These are phyloP conservation scores for Danio jaintianensis DNA, from an alignment of 2,797 vertebrate species.

Conservation along the genomic window DNA sequence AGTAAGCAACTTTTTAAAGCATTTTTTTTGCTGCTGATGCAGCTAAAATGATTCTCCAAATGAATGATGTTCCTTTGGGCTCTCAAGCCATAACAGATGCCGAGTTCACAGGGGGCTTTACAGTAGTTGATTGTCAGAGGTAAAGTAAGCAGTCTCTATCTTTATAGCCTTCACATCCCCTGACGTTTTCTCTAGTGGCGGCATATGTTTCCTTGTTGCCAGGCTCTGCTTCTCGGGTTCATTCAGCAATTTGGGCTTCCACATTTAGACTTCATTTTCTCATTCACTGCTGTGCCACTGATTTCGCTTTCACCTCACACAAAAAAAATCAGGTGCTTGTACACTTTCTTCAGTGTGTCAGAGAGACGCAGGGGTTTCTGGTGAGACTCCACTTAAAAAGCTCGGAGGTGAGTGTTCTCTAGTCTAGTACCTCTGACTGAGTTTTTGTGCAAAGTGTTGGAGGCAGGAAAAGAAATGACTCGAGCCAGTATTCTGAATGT, in stretches of 20 bases:
- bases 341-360: conserved; percentile 33
- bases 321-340: conserved; percentile 38
- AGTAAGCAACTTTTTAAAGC: conserved; percentile 44
- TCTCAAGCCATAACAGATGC: conserved; percentile 58
- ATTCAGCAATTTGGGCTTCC: conserved; percentile 8
- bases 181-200: conserved; percentile 30
- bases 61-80: conserved; percentile 50
- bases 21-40: conserved; percentile 48
- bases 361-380: conserved; percentile 13
- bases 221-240: conserved; percentile 14
- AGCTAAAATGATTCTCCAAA: conserved; percentile 49
- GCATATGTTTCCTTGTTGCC: conserved; percentile 11
- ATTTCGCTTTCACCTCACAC: conserved; percentile 38
- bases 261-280: conserved; percentile 2
- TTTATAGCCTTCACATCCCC: conserved; percentile 32
- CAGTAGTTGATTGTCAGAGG: conserved; percentile 56
- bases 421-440: conserved; percentile 4
- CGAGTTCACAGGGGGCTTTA: conserved; percentile 55
- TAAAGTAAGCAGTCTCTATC: conserved; percentile 55
- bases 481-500: conserved; percentile 61
- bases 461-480: conserved; percentile 52
- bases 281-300: conserved; percentile 30
- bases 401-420: conserved; percentile 30
- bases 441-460: conserved; percentile 36
- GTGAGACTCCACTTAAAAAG: conserved; percentile 23